Conservation (phyloP, 1,140 invertebrate species). For the Gryon sp. region DNA sequence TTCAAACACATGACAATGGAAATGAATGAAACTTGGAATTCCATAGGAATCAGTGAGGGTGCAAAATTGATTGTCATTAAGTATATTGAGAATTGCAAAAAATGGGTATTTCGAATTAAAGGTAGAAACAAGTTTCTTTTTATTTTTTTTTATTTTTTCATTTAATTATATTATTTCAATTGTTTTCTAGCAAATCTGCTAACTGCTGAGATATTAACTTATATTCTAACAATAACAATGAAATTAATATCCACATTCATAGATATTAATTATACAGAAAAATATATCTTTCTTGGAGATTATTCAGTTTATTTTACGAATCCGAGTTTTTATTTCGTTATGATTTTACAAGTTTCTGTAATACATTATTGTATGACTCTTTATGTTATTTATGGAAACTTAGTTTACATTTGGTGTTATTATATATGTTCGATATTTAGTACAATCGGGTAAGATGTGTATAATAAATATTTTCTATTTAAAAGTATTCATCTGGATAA, state of each 20-base stretch:
- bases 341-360: not conserved
- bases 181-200: not conserved
- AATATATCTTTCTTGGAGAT: not conserved
- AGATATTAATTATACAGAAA: not conserved
- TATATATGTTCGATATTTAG: conserved; percentile 13
- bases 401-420: conserved; percentile 31
- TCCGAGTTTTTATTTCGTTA: conserved; percentile 7
- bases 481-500: not conserved
- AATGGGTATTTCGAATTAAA: conserved; percentile 20
- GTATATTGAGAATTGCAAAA: conserved; percentile 8
- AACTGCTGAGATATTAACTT: not conserved
- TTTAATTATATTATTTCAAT: not conserved
- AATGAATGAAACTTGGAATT: conserved; percentile 21
- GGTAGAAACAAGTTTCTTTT: not conserved
- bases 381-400: conserved; percentile 9
- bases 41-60: not conserved
- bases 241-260: conserved; percentile 9
- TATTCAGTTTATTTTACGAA: not conserved
- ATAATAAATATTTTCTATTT: not conserved
- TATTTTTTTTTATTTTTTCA: not conserved
- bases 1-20: conserved; percentile 16
- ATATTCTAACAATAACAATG: not conserved
- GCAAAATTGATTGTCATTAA: not conserved
- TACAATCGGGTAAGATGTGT: conserved; percentile 11
- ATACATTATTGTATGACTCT: conserved; percentile 1